Percentiles rank a stretch among this genome's conserved stretches.
Conservation (phyloP, 2,113 vertebrate genomes). For the Atherinomorus stipes region DNA sequence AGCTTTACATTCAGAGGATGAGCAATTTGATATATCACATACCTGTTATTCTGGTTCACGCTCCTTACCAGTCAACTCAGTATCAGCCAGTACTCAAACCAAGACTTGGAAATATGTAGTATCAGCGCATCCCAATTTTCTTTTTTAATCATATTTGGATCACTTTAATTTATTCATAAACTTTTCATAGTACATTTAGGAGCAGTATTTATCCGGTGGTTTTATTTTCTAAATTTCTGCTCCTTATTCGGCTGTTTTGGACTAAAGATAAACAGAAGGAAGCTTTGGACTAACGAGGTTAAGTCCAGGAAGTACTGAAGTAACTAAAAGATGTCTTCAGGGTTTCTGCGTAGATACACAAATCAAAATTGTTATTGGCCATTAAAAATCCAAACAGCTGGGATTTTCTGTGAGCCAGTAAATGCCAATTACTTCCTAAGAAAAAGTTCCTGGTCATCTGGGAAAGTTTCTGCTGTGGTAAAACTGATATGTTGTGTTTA, state of each 20-base stretch:
- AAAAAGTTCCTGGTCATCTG: background rate
- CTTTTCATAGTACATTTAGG: no score
- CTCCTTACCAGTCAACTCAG: no score
- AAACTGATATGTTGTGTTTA: constrained; percentile 1
- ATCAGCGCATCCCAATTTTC: no score
- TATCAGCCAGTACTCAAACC: no score
- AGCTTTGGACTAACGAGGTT: background rate
- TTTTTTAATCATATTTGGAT: no score
- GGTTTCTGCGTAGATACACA: background rate
- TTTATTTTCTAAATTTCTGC: background rate
- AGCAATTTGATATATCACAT: no score
- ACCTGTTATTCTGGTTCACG: no score
- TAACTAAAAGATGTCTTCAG: background rate
- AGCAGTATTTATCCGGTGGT: background rate
- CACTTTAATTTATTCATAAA: no score
- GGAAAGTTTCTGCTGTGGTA: background rate
- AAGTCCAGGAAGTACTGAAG: background rate
- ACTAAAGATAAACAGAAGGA: background rate
- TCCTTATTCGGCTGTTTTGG: background rate
- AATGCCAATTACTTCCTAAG: background rate
- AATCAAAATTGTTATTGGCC: background rate
- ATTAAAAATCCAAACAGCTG: background rate
- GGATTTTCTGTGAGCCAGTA: background rate
- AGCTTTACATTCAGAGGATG: no score
- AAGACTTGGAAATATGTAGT: no score